phyloP scores from a whole-genome alignment of 2,888 invertebrate species.

The Eledona agricola region DNA sequence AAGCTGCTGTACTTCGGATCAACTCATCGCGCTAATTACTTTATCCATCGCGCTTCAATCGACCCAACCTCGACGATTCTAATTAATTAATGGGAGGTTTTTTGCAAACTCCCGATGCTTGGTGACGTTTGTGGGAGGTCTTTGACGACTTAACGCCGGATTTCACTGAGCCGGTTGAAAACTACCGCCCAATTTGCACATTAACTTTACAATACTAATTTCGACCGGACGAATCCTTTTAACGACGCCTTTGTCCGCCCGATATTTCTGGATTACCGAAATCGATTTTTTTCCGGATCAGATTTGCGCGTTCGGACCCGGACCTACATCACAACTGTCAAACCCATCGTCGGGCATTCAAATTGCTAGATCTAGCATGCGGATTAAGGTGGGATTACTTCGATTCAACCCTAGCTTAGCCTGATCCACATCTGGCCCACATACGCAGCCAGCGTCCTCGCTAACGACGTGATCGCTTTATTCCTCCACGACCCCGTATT shows the following conservation, averaged over 20 bases:
- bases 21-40: slow-evolving; percentile 52
- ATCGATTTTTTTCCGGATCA: slow-evolving; percentile 32
- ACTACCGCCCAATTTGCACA: slow-evolving; percentile 42
- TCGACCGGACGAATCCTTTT: slow-evolving; percentile 11
- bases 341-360: slow-evolving; percentile 49
- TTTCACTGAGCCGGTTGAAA: slow-evolving; percentile 44
- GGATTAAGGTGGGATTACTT: slow-evolving; percentile 53
- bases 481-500: no score
- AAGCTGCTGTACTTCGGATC: slow-evolving; percentile 49
- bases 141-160: slow-evolving; percentile 38
- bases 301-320: slow-evolving; percentile 21
- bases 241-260: slow-evolving; percentile 4
- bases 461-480: no score
- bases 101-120: slow-evolving; percentile 1
- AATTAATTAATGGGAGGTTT: slow-evolving; percentile 14
- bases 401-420: slow-evolving; percentile 45
- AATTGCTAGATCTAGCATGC: slow-evolving; percentile 50
- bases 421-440: slow-evolving; percentile 33
- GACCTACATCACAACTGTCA: slow-evolving; percentile 55
- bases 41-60: slow-evolving; percentile 44
- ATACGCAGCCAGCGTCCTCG: no score
- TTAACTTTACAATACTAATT: slow-evolving; percentile 32
- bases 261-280: slow-evolving; percentile 35
- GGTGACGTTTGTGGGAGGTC: slow-evolving; percentile 13
- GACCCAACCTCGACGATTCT: slow-evolving; percentile 9